phyloP scores from a whole-genome alignment of 1,140 invertebrate genomes.

The Drosophila saltans region DNA sequence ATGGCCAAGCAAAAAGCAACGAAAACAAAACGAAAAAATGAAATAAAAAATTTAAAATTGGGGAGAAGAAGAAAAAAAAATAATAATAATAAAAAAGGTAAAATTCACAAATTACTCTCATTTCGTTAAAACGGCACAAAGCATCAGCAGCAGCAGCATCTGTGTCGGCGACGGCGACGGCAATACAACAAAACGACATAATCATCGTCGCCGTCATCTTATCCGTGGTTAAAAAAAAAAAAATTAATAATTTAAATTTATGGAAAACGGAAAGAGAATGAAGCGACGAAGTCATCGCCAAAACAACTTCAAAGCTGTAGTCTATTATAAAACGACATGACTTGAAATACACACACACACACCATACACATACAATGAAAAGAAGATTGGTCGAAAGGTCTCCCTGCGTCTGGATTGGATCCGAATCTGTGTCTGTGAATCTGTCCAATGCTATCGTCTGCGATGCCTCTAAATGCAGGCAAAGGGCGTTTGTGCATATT shows the following conservation, averaged over 20 bases:
- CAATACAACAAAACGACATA: slow-evolving; percentile 77
- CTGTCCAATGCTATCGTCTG: slow-evolving; percentile 42
- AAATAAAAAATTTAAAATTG: slow-evolving; percentile 39
- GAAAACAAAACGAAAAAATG: slow-evolving; percentile 35
- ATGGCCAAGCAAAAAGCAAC: slow-evolving; percentile 19
- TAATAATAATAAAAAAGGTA: slow-evolving; percentile 62
- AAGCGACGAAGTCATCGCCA: slow-evolving; percentile 78
- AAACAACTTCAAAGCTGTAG: slow-evolving; percentile 73
- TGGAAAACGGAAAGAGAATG: slow-evolving; percentile 78
- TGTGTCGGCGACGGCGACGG: slow-evolving; percentile 39
- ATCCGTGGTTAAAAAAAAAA: slow-evolving; percentile 66
- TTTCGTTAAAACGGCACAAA: slow-evolving; percentile 79
- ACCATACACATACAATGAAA: slow-evolving; percentile 21
- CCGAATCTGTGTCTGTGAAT: slow-evolving; percentile 41
- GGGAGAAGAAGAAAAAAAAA: neutral
- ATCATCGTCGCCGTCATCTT: slow-evolving; percentile 79
- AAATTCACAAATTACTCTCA: slow-evolving; percentile 79
- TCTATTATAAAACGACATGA: slow-evolving; percentile 77
- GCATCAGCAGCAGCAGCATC: slow-evolving; percentile 29
- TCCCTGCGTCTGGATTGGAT: slow-evolving; percentile 28
- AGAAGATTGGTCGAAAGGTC: slow-evolving; percentile 14
- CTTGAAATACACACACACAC: slow-evolving; percentile 46
- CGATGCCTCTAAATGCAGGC: neutral
- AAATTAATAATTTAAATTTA: slow-evolving; percentile 82
- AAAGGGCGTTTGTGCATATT: too few relatives aligned